Conservation (phyloP, 2,888 invertebrate species). For the Nemapogon koenigi region DNA sequence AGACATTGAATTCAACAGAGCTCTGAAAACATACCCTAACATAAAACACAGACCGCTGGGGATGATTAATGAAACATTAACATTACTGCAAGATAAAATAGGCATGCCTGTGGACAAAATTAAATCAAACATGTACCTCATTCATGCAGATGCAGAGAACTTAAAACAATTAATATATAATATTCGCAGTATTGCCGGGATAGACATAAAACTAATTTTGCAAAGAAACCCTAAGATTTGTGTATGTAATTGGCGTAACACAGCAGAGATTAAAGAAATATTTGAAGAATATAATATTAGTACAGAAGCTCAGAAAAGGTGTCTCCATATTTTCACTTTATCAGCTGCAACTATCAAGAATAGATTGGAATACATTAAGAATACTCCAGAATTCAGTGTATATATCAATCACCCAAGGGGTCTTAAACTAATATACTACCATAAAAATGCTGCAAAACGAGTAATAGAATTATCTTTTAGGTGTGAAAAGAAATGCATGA, state of each 20-base stretch:
- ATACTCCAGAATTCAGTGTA: constrained; percentile 43
- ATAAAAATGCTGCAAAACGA: constrained; percentile 41
- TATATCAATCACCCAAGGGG: constrained; percentile 47
- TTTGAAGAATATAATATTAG: constrained; percentile 39
- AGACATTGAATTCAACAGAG: constrained; percentile 40
- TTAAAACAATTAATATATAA: constrained; percentile 38
- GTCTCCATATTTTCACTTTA: constrained; percentile 48
- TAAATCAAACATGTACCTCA: constrained; percentile 45
- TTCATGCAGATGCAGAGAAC: constrained; percentile 49
- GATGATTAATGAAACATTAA: constrained; percentile 40
- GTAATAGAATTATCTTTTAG: constrained; percentile 33
- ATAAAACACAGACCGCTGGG: constrained; percentile 49
- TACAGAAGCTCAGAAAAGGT: constrained; percentile 47
- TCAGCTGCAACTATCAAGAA: constrained; percentile 39
- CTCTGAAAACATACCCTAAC: constrained; percentile 46
- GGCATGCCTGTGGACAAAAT: constrained; percentile 43
- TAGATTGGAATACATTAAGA: constrained; percentile 37
- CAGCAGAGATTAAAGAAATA: constrained; percentile 37
- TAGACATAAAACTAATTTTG: constrained; percentile 51
- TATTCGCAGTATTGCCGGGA: constrained; percentile 39
- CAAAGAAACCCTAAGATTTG: constrained; percentile 47
- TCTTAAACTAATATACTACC: constrained; percentile 48
- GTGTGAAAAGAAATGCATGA: constrained; percentile 47
- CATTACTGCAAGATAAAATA: constrained; percentile 36
- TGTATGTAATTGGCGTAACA: constrained; percentile 30